Percentiles rank a stretch among this genome's conserved stretches.
Evolutionary conservation across 2,888 invertebrate genomes (phyloP).

Genomic region (Ectemnius lituratus): DNA sequence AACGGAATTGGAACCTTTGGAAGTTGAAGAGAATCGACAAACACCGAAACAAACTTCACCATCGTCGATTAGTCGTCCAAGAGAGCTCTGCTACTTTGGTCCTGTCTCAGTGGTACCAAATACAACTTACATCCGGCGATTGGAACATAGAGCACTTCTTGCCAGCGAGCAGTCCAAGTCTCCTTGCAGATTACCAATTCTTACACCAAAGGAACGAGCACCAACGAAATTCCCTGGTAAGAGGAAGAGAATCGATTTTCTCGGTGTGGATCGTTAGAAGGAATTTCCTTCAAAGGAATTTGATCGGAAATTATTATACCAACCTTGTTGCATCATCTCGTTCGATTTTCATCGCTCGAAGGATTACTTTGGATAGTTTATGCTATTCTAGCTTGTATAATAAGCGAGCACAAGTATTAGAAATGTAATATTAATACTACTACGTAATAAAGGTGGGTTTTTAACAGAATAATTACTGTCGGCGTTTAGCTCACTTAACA

Average conservation of each 20-base stretch:
- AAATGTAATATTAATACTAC: background rate
- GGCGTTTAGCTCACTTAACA: no score
- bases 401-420: no score
- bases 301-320: background rate
- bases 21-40: constrained; percentile 11
- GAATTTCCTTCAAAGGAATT: no score
- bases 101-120: constrained; percentile 66
- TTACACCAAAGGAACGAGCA: constrained; percentile 57
- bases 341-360: background rate
- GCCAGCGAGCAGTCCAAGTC: constrained; percentile 45
- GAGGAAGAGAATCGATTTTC: constrained; percentile 62
- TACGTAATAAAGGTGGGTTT: background rate
- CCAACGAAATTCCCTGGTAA: constrained; percentile 58
- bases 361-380: no score
- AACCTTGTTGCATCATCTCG: background rate
- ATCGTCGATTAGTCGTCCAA: constrained; percentile 28
- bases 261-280: constrained; percentile 34
- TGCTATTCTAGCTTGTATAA: no score
- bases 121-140: constrained; percentile 65
- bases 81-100: constrained; percentile 62
- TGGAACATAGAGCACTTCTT: constrained; percentile 64
- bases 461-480: background rate
- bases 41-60: constrained; percentile 24
- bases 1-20: constrained; percentile 2
- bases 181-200: constrained; percentile 63